Evolutionary conservation across 2,797 vertebrate species (phyloP), one percentile per base, ranked within the genome.

Genomic region (Vultur gryphus): DNA sequence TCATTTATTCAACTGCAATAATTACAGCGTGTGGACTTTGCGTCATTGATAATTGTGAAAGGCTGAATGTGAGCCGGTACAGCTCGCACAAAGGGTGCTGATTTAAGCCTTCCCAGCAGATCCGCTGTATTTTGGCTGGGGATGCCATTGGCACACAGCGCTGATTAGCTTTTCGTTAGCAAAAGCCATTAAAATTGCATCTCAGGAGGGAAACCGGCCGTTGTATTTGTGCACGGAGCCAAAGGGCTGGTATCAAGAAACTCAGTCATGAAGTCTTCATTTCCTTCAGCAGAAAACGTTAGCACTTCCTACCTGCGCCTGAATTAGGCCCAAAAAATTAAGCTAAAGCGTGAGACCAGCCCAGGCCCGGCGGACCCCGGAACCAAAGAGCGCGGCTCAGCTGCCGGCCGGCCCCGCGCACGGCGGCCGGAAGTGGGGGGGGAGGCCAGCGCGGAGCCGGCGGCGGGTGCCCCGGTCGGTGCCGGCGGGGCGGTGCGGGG

Each of bases 341-440:
- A 80, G 9, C 11, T 0, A 0, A 8, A 0, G 7, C 15, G 8
- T 11, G 31, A 35, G 10, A 3, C 4, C 41, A 2, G 16, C 21
- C 7, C 9, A 12, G 80, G 7, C 28, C 1, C 13, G 7, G 52
- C 57, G 9, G 15, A 0, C 0, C 15, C 55, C 84, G 96, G 97
- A 97, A 97, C 96, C n/a, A 73, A 89, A 15, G 51, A 41, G n/a
- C 73, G 46, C 33, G 52, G 76, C 35, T 2, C 8, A 1, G 84
- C 7, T 84, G 29, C 78, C 51, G 39, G 10, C 46, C 94, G 94
- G 91, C 25, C n/a, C 16, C 1, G 7, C 10, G 13, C 12, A 3
- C 14, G 6, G 6, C 26, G 21, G 13, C 61, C 81, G 13, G 58
- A 44, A 82, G 58, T 17, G 24, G 75, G 18, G 5, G 5, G 13